A percentile compares a stretch with the other conserved stretches of the same genome.
phyloP scores from a whole-genome alignment of 1,140 invertebrate genomes.

The Lasaia peninsularis region DNA sequence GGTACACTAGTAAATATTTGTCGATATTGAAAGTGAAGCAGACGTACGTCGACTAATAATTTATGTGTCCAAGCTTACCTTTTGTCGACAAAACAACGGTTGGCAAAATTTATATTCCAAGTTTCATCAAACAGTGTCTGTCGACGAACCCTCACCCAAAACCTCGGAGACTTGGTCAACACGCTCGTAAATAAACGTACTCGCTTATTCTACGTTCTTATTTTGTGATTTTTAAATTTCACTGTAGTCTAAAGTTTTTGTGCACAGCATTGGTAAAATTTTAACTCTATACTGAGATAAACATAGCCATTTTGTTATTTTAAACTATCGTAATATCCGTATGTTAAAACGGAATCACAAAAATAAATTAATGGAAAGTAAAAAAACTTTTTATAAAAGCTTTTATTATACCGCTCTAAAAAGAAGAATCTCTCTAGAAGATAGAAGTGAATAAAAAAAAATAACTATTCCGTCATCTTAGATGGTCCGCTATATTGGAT shows the following conservation, averaged over 20 bases:
- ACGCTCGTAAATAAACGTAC: not conserved
- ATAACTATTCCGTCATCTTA: no score
- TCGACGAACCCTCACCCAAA: slow-evolving; percentile 19
- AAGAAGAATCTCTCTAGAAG: no score
- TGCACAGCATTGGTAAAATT: slow-evolving; percentile 2
- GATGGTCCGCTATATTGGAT: no score
- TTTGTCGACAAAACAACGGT: slow-evolving; percentile 55
- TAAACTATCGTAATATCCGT: no score
- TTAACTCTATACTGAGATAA: no score
- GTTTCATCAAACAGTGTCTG: slow-evolving; percentile 29
- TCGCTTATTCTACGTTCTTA: not conserved
- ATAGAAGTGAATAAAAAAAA: no score
- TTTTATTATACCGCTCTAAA: no score
- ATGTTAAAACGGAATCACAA: no score
- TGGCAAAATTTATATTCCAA: slow-evolving; percentile 62
- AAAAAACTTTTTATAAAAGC: no score
- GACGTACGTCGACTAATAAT: slow-evolving; percentile 56
- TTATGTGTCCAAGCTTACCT: slow-evolving; percentile 51
- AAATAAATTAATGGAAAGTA: no score
- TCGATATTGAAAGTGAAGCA: slow-evolving; percentile 39
- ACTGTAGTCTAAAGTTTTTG: not conserved
- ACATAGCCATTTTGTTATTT: no score
- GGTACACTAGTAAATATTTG: slow-evolving; percentile 42
- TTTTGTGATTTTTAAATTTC: not conserved
- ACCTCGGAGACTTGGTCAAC: slow-evolving; percentile 18